Evolutionary conservation across 2,113 vertebrate genomes (phyloP).

Genomic region (Nycticebus coucang): DNA sequence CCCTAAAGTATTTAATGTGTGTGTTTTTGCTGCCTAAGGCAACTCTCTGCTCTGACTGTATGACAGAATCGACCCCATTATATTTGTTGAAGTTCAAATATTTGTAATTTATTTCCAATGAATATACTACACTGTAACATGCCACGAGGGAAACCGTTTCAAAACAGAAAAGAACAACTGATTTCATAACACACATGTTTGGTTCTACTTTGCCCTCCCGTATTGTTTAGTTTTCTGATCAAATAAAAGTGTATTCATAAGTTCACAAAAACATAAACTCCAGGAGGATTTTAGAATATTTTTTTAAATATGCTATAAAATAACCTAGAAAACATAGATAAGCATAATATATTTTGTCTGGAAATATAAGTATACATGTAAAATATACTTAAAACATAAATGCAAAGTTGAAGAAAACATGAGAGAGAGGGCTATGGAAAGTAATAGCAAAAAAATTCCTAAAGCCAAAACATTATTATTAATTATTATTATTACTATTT

Average conservation of each 20-base stretch:
- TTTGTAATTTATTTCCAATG: conserved; percentile 29
- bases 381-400: conserved; percentile 47
- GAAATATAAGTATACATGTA: neutral
- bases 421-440: neutral
- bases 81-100: conserved; percentile 53
- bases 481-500: no score
- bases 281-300: neutral
- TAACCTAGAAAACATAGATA: neutral
- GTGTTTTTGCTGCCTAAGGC: conserved; percentile 62
- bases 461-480: neutral
- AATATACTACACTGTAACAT: conserved; percentile 8
- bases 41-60: conserved; percentile 10
- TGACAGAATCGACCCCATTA: neutral
- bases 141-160: neutral
- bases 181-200: neutral
- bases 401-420: neutral
- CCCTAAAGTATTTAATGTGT: conserved; percentile 66
- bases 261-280: neutral
- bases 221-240: conserved; percentile 39
- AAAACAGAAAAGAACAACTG: neutral
- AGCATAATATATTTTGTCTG: neutral
- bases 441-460: neutral
- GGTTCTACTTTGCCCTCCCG: neutral
- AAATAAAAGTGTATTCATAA: conserved; percentile 38
- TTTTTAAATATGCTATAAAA: neutral